Evolutionary conservation across 2,797 vertebrate genomes (phyloP).

Genomic region (Siniperca undulata): DNA sequence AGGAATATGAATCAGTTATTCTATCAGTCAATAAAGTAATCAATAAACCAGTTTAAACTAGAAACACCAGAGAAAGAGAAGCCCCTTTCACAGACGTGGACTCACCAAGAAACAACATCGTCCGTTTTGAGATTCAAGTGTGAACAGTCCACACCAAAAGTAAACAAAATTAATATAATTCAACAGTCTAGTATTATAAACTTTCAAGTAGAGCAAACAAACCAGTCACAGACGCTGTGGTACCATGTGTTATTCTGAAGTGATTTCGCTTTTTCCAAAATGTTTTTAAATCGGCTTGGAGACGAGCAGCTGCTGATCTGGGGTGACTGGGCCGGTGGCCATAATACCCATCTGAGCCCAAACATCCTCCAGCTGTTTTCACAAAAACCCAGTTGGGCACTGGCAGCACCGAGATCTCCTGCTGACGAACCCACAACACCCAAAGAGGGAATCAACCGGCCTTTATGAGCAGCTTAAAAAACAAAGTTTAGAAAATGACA

Average conservation of each 20-base stretch:
- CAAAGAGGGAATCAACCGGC: neutral
- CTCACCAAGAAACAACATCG: neutral
- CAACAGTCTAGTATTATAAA: neutral
- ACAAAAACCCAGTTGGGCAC: conserved; percentile 48
- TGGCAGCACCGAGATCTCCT: conserved; percentile 17
- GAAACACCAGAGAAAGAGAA: neutral
- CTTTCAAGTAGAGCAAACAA: neutral
- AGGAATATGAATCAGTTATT: neutral
- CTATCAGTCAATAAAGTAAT: neutral
- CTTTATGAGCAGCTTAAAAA: neutral
- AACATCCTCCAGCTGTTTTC: conserved; percentile 59
- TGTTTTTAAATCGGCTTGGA: neutral
- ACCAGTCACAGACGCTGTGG: neutral
- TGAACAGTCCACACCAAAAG: neutral
- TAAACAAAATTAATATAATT: neutral
- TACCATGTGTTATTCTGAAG: neutral
- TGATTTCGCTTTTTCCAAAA: conserved; percentile 1
- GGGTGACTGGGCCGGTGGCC: conserved; percentile 19
- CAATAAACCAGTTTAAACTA: neutral
- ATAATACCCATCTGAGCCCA: conserved; percentile 33
- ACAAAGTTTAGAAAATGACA: neutral
- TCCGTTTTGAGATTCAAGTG: neutral
- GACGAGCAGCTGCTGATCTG: conserved; percentile 36
- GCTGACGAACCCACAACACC: neutral
- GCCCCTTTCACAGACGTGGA: neutral